Evolutionary conservation across 2,797 vertebrate species (phyloP).

Genomic region (Lagorchestes hirsutus): DNA sequence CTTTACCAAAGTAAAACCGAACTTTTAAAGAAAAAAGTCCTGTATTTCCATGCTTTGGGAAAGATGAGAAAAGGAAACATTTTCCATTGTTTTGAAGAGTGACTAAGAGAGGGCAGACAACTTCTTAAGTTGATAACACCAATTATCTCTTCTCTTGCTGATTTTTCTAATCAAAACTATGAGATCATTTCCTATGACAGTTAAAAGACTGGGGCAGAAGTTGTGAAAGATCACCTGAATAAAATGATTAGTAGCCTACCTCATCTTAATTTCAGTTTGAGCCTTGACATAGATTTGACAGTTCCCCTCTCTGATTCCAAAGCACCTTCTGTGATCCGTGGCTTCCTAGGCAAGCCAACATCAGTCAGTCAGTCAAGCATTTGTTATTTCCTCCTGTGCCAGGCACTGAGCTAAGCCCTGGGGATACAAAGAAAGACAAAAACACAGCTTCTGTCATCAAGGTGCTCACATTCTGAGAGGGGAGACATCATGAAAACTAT

Average conservation of each 20-base stretch:
- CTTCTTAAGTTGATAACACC: constrained; percentile 26
- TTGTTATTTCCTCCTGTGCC: no score
- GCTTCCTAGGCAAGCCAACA: background rate
- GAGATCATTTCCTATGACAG: background rate
- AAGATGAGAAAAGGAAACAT: background rate
- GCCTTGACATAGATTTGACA: background rate
- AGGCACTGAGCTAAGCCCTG: no score
- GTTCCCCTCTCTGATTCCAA: background rate
- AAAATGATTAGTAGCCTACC: constrained; percentile 2
- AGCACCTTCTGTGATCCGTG: background rate
- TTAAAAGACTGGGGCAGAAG: constrained; percentile 40
- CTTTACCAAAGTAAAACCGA: background rate
- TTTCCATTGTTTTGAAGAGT: constrained; percentile 42
- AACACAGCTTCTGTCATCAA: background rate
- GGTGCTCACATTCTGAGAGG: background rate
- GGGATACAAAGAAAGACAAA: background rate
- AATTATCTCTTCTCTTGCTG: constrained; percentile 18
- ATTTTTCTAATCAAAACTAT: constrained; percentile 43
- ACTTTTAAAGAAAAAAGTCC: background rate
- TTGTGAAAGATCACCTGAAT: constrained; percentile 32
- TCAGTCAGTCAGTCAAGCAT: no score
- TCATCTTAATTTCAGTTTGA: background rate
- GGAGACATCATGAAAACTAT: no score
- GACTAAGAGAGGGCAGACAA: constrained; percentile 21
- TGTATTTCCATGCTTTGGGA: background rate